phyloP scores from a whole-genome alignment of 2,797 vertebrate species.

The Anguilla megastoma region DNA sequence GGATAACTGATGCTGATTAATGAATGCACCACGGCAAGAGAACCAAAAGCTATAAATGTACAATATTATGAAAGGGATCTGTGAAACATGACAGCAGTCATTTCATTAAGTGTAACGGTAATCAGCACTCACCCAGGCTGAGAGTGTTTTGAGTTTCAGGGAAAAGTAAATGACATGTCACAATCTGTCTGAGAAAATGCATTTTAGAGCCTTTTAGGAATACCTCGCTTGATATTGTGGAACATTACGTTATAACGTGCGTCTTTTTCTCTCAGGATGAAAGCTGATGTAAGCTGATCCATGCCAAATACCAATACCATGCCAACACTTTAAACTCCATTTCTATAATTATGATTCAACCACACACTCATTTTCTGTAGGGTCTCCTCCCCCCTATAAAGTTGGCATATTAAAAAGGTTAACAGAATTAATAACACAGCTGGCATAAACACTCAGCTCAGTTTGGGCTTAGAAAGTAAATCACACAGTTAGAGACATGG shows the following conservation, averaged over 20 bases:
- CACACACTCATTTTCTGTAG: not conserved
- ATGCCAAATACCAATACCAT: not conserved
- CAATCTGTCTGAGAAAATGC: not conserved
- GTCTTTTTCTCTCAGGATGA: not conserved
- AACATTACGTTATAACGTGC: not conserved
- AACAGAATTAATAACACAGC: not conserved
- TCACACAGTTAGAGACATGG: not conserved
- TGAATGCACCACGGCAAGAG: not conserved
- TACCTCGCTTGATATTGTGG: conserved; percentile 9
- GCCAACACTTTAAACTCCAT: not conserved
- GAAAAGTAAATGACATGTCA: conserved; percentile 5
- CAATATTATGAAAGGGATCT: not conserved
- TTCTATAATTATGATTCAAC: not conserved
- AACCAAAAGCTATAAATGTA: not conserved
- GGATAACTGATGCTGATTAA: not conserved
- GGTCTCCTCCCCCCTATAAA: not conserved
- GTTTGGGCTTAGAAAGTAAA: not conserved
- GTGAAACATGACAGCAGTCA: conserved; percentile 2
- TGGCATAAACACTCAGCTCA: not conserved
- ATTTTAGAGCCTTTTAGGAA: conserved; percentile 7
- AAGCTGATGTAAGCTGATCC: not conserved
- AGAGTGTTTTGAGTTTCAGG: not conserved
- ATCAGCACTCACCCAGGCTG: not conserved
- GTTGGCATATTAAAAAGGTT: not conserved
- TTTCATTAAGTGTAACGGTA: not conserved